Base-by-base conservation (phyloP, 2,113 vertebrate species). In the Lamprotornis superbus region DNA sequence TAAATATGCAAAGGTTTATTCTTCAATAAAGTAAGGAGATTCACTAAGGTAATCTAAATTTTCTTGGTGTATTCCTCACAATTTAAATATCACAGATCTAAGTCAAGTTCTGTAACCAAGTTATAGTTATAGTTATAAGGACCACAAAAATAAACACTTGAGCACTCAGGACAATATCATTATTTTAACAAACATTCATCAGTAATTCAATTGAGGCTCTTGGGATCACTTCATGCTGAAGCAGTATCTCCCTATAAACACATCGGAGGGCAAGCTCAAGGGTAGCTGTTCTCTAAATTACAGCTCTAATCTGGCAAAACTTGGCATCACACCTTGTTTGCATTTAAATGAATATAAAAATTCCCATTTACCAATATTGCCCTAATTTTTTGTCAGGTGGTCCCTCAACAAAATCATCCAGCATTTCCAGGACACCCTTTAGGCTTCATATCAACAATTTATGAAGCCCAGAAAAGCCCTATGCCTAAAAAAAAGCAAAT, bases 401-500 rank as follows among this genome's bases (percentile, higher is more conserved):
- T n/a, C 33, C 46, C 70, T 82, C 40, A 65, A 42, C 7, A 85
- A 78, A 78, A 64, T 2, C 46, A 33, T 0, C 16, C 15, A 56
- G 35, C 46, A 42, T 23, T 57, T 53, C 70, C 1, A 5, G 31
- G n/a, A 65, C 39, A 73, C 50, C 16, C 42, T 25, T 64, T 16
- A 64, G 31, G 57, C 49, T 60, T 53, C 47, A 1, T 37, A 65
- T 10, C 59, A 77, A 83, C 33, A 63, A 33, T 37, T 89, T 39
- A 55, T 28, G 22, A 76, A 93, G 63, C 39, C 70, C 81, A 94
- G 83, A 83, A 87, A 88, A 90, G 79, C 52, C 44, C 7, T 7
- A 40, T 78, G 60, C 69, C 82, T 77, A 85, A 87, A 79, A 64
- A 95, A 90, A 92, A 79, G 82, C 67, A 90, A 80, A 67, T 88